A percentile compares a stretch with the other conserved stretches of the same genome.
These are phyloP conservation scores for Morpho deidamia DNA, from an alignment of 2,888 invertebrate species.

Conservation along the genomic window DNA sequence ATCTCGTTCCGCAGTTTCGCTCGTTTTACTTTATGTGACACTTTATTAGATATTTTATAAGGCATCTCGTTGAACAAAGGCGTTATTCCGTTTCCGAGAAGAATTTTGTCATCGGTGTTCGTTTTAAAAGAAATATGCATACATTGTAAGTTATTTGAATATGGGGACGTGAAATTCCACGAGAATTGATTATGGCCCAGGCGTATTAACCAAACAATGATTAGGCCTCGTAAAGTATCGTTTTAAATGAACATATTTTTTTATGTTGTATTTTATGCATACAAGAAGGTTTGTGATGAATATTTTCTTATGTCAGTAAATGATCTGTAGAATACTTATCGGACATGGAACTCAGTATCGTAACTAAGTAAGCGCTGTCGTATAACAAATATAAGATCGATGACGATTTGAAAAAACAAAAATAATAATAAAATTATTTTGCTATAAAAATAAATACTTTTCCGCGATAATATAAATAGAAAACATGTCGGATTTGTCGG, in stretches of 20 bases:
- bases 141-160: constrained; percentile 41
- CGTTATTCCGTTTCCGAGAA: constrained; percentile 62
- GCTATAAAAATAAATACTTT: no score
- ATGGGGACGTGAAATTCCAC: constrained; percentile 28
- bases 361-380: no score
- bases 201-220: constrained; percentile 17
- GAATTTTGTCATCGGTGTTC: constrained; percentile 50
- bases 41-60: constrained; percentile 56
- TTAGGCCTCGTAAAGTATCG: constrained; percentile 12
- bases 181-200: constrained; percentile 20
- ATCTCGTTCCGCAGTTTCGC: constrained; percentile 27
- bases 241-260: background rate
- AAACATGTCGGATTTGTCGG: no score
- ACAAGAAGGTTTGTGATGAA: no score
- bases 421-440: no score
- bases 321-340: no score
- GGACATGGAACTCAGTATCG: no score
- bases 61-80: constrained; percentile 42
- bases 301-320: no score
- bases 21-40: constrained; percentile 62
- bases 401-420: no score
- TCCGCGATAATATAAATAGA: no score
- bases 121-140: constrained; percentile 48
- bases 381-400: no score
- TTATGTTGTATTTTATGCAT: background rate